These are phyloP conservation scores for Euwallacea similis DNA, from an alignment of 1,140 invertebrate species.

Conservation along the genomic window DNA sequence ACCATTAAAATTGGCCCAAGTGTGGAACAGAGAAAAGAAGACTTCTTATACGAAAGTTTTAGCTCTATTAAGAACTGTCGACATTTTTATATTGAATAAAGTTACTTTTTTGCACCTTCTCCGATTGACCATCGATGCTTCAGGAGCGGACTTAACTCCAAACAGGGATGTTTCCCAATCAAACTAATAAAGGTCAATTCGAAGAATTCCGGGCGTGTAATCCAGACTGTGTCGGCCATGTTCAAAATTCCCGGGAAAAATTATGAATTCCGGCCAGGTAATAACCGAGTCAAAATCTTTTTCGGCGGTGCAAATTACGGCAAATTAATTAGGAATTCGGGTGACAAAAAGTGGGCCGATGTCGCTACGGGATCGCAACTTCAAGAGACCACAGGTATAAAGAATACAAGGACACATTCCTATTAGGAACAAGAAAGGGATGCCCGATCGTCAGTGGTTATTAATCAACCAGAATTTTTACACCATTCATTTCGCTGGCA, in stretches of 20 bases:
- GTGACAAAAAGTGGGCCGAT: constrained; percentile 24
- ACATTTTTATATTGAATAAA: too few species aligned
- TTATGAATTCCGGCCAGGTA: constrained; percentile 35
- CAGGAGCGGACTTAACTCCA: too few species aligned
- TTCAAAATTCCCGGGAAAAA: constrained; percentile 33
- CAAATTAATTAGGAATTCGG: constrained; percentile 34
- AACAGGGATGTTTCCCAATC: neutral
- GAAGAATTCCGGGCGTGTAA: constrained; percentile 20
- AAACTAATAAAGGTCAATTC: neutral
- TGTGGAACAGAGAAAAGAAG: too few species aligned
- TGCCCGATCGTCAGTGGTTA: neutral
- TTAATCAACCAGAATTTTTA: too few species aligned
- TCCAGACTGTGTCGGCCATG: constrained; percentile 28
- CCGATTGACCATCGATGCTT: too few species aligned
- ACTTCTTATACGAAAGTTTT: too few species aligned
- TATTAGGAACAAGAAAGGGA: neutral
- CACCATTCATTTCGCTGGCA: too few species aligned
- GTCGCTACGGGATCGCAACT: constrained; percentile 5
- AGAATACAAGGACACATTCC: constrained; percentile 19
- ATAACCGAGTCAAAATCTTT: constrained; percentile 24
- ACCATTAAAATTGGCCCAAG: too few species aligned
- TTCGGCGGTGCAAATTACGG: constrained; percentile 34
- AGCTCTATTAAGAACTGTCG: too few species aligned
- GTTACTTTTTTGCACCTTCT: too few species aligned
- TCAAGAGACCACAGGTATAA: constrained; percentile 22